Conservation (phyloP, 1,140 invertebrate species). For the Wiebesia pumilae region DNA sequence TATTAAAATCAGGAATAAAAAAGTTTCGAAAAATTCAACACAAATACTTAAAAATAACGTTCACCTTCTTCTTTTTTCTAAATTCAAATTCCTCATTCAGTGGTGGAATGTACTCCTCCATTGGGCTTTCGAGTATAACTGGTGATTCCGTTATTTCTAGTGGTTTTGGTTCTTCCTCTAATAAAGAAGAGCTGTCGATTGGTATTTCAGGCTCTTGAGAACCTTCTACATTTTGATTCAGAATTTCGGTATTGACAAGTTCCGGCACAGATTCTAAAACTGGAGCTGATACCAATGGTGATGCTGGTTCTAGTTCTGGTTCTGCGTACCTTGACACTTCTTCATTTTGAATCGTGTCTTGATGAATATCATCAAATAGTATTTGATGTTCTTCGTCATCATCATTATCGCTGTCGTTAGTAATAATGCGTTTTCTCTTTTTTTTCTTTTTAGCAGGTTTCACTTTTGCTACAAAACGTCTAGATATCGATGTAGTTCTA, state of each 20-base stretch:
- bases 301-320: background rate
- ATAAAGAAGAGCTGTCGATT: slow-evolving; percentile 16
- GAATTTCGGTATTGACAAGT: background rate
- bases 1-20: background rate
- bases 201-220: slow-evolving; percentile 36
- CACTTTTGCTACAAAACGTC: slow-evolving; percentile 64
- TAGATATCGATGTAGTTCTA: slow-evolving; percentile 62
- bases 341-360: slow-evolving; percentile 49
- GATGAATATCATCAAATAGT: slow-evolving; percentile 29
- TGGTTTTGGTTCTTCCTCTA: slow-evolving; percentile 35
- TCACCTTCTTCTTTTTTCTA: slow-evolving; percentile 69
- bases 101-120: slow-evolving; percentile 14
- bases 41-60: background rate
- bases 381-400: slow-evolving; percentile 61
- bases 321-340: background rate
- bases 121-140: background rate
- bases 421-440: slow-evolving; percentile 72
- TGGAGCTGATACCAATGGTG: slow-evolving; percentile 41
- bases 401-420: slow-evolving; percentile 73
- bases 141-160: slow-evolving; percentile 12
- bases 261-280: background rate
- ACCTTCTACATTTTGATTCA: slow-evolving; percentile 20
- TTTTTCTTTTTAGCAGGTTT: slow-evolving; percentile 75
- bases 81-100: slow-evolving; percentile 53
- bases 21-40: background rate